phyloP scores from a whole-genome alignment of 2,888 invertebrate species.

The Dichetophora obliterata region DNA sequence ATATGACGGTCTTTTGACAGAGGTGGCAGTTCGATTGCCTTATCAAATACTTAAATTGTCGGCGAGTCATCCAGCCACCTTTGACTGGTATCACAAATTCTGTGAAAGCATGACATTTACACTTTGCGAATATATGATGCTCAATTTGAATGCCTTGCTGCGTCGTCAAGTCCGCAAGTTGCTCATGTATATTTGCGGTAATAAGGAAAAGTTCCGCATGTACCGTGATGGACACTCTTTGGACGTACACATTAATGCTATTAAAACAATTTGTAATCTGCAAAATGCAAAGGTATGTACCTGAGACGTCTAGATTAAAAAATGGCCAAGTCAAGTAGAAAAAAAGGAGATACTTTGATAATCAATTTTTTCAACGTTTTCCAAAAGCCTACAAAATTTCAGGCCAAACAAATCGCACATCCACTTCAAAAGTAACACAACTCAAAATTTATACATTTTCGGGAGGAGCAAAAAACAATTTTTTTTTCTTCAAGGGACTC shows the following conservation, averaged over 20 bases:
- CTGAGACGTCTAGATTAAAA: no score
- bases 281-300: slow-evolving; percentile 64
- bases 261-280: slow-evolving; percentile 69
- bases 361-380: no score
- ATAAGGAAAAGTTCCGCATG: slow-evolving; percentile 95
- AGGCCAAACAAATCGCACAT: no score
- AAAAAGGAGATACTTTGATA: no score
- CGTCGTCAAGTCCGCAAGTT: slow-evolving; percentile 93
- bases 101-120: slow-evolving; percentile 75
- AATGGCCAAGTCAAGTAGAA: no score
- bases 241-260: slow-evolving; percentile 86
- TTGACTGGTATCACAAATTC: slow-evolving; percentile 76
- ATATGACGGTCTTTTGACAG: slow-evolving; percentile 93
- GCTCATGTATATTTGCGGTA: slow-evolving; percentile 91
- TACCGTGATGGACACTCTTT: slow-evolving; percentile 93
- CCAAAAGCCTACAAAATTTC: no score
- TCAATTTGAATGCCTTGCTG: slow-evolving; percentile 77
- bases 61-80: slow-evolving; percentile 66
- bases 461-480: no score
- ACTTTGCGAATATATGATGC: slow-evolving; percentile 96
- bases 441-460: no score
- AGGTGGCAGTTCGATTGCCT: slow-evolving; percentile 92
- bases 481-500: no score
- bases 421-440: no score
- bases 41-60: slow-evolving; percentile 81